Conservation (phyloP, 2,888 invertebrate genomes). For the Dryococelus australis region DNA sequence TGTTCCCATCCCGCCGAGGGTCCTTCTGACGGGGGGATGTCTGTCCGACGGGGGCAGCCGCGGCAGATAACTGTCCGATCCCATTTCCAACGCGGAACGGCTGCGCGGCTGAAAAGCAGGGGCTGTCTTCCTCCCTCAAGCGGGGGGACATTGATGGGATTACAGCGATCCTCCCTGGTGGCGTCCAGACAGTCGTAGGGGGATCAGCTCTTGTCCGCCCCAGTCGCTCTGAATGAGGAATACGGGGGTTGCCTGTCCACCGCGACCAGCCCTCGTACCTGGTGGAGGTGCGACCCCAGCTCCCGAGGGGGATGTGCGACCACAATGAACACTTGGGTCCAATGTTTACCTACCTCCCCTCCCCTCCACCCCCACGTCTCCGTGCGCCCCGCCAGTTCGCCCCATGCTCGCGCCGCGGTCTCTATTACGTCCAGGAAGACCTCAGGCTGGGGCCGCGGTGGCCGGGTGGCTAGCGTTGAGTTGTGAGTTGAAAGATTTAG, state of each 20-base stretch:
- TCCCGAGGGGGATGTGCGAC: neutral
- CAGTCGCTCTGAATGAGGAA: neutral
- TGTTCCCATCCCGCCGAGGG: too few relatives aligned
- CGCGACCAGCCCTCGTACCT: neutral
- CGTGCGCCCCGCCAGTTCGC: neutral
- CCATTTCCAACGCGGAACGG: neutral
- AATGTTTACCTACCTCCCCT: neutral
- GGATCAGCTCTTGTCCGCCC: neutral
- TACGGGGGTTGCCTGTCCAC: too few relatives aligned
- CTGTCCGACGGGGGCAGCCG: neutral
- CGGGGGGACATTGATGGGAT: neutral
- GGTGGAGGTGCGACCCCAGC: neutral
- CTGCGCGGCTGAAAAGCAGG: neutral
- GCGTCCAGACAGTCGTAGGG: too few relatives aligned
- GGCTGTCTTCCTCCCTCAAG: neutral
- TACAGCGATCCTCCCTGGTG: neutral
- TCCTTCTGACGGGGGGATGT: neutral
- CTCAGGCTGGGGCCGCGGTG: neutral
- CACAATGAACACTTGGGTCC: neutral
- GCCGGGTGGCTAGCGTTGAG: too few relatives aligned
- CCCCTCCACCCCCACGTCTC: neutral
- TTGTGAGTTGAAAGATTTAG: too few relatives aligned
- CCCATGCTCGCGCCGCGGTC: neutral
- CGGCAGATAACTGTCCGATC: conserved; percentile 16
- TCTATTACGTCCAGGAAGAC: neutral